These are phyloP conservation scores for Atrina japonica DNA, from an alignment of 2,888 invertebrate genomes.

Conservation along the genomic window DNA sequence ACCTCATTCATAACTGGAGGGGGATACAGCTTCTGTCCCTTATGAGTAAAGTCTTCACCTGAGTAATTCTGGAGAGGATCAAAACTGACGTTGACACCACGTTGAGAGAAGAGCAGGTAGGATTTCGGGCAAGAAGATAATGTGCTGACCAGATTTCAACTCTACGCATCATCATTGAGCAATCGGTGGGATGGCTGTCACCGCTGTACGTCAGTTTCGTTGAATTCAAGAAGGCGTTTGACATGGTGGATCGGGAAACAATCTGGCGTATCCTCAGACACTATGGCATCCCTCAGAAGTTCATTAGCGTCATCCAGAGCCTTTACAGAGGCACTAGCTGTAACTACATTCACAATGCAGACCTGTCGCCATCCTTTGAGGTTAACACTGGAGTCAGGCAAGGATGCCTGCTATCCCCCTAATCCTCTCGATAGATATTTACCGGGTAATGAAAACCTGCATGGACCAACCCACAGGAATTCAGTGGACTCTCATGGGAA, in stretches of 20 bases:
- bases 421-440: constrained; percentile 7
- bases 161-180: constrained; percentile 41
- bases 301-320: not conserved
- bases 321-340: not conserved
- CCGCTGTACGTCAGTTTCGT: constrained; percentile 43
- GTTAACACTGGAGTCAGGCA: constrained; percentile 20
- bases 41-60: not conserved
- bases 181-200: constrained; percentile 41
- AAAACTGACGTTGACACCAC: not conserved
- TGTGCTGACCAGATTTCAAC: constrained; percentile 17
- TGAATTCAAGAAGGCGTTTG: constrained; percentile 41
- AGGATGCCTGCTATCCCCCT: constrained; percentile 30
- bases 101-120: constrained; percentile 30
- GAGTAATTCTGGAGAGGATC: constrained; percentile 6
- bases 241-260: constrained; percentile 40
- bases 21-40: not conserved
- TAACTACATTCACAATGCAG: not conserved
- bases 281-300: constrained; percentile 29
- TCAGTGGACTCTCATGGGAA: constrained; percentile 14
- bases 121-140: constrained; percentile 29
- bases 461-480: constrained; percentile 9
- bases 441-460: constrained; percentile 14
- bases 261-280: constrained; percentile 14
- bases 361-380: constrained; percentile 1
- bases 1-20: too few species aligned